These are phyloP conservation scores for Prietella phreatophila DNA, from an alignment of 2,113 vertebrate genomes.

Conservation along the genomic window DNA sequence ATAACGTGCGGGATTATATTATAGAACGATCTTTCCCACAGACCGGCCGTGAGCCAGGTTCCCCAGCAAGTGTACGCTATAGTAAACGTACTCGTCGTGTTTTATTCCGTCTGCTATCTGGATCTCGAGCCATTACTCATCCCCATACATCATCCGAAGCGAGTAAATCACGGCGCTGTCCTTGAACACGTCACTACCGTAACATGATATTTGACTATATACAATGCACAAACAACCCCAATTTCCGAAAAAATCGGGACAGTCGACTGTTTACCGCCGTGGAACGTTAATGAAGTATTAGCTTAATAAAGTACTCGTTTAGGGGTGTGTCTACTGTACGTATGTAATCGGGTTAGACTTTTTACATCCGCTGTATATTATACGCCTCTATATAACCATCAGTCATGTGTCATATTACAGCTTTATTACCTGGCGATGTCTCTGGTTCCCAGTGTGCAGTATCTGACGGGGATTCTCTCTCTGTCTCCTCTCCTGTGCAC, in stretches of 20 bases:
- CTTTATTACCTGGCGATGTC: conserved; percentile 82
- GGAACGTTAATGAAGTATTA: too few species aligned
- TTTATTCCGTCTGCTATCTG: not conserved
- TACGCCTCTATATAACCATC: not conserved
- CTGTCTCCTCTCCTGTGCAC: conserved; percentile 69
- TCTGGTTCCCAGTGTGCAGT: conserved; percentile 85
- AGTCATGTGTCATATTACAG: not conserved
- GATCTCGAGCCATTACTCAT: not conserved
- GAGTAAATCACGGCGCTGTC: not conserved
- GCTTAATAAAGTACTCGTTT: too few species aligned
- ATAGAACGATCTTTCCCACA: not conserved
- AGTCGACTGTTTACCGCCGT: too few species aligned
- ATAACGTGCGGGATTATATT: too few species aligned
- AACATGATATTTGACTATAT: not conserved
- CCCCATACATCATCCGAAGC: not conserved
- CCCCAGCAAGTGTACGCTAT: not conserved
- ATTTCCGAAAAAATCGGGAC: too few species aligned
- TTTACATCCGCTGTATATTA: not conserved
- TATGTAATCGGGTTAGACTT: too few species aligned
- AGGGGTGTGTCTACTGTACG: too few species aligned
- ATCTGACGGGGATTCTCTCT: conserved; percentile 82
- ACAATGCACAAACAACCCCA: too few species aligned
- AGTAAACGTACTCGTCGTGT: not conserved
- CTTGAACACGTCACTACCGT: not conserved
- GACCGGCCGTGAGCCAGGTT: not conserved